A percentile compares a stretch with the other conserved stretches of the same genome.
Evolutionary conservation across 1,140 invertebrate species (phyloP).

Genomic region (Chlorops oryzae): DNA sequence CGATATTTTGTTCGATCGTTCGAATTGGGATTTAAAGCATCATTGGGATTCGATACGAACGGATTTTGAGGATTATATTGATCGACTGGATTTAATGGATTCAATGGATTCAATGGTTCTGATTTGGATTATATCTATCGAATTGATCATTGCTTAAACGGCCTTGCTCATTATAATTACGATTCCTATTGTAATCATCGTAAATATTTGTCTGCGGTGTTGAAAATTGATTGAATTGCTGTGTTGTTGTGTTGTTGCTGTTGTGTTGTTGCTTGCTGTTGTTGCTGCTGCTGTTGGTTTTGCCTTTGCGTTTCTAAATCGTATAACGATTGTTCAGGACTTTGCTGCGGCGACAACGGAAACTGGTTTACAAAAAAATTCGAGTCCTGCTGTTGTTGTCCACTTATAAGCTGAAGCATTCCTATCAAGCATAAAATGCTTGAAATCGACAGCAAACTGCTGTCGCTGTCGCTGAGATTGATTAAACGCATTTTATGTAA

Average conservation of each 20-base stretch:
- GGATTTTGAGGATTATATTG: conserved; percentile 9
- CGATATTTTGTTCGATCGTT: conserved; percentile 26
- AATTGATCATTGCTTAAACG: too few relatives aligned
- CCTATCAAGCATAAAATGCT: background rate
- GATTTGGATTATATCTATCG: conserved; percentile 7
- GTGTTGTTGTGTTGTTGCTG: too few relatives aligned
- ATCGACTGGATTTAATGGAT: too few relatives aligned
- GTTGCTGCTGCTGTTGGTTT: conserved; percentile 10
- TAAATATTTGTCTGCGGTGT: too few relatives aligned
- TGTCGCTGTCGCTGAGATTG: background rate
- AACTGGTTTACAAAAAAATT: background rate
- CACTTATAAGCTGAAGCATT: too few relatives aligned
- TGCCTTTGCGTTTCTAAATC: conserved; percentile 11
- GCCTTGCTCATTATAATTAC: too few relatives aligned
- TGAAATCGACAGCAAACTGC: background rate
- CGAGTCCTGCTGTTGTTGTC: too few relatives aligned
- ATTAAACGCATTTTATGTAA: background rate
- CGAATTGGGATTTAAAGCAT: conserved; percentile 7
- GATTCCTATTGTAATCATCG: too few relatives aligned
- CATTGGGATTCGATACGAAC: conserved; percentile 5
- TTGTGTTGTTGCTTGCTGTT: background rate
- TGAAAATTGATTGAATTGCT: too few relatives aligned
- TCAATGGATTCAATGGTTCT: too few relatives aligned
- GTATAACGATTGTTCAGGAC: conserved; percentile 12
- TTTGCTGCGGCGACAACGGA: conserved; percentile 5